Evolutionary conservation across 1,140 invertebrate genomes (phyloP), one percentile per base, ranked within the genome.

Genomic region (Amphibalanus amphitrite): DNA sequence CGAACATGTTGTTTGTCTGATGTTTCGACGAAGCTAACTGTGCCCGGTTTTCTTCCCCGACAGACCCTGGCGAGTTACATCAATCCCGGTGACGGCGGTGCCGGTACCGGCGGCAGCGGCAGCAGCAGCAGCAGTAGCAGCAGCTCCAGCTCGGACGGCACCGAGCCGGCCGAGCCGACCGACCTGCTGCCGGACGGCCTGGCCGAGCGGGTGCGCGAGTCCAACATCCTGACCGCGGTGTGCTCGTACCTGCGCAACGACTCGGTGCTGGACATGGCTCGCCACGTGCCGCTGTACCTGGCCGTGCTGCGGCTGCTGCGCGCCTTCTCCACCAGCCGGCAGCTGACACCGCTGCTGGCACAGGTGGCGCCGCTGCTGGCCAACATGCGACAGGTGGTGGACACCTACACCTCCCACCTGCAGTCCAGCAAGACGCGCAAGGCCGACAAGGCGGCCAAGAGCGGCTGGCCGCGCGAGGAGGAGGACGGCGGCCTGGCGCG

Each of bases 161-260:
- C n/a, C n/a, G n/a, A n/a, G n/a, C n/a, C 17, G 64, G n/a, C n/a
- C 65, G 40, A 73, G 25, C 29, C 25, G 26, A 15, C 70, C 3
- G 26, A 26, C 74, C 67, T 72, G 30, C 75, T 92, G 65, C 89
- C 90, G 0, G 71, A 83, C 0, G 80, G 87, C 74, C 90, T 96
- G 77, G 80, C 87, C 23, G 88, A 92, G 70, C 81, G 94, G 17
- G 77, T 96, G 0, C 84, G 87, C 29, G 84, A 88, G 76, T 95
- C 92, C 29, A 92, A 91, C 76, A 82, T 97, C 0, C 84, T 95
- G 64, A 88, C 91, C 28, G 92, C 91, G 20, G 85, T 97, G 13
- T 91, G 90, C 72, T 95, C 92, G 0, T 96, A 97, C 77, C 83
- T 97, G 29, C 84, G 92, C 75, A 97, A 97, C 78, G 94, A 97